phyloP scores from a whole-genome alignment of 2,113 vertebrate genomes.

The Hydrolagus affinis region DNA sequence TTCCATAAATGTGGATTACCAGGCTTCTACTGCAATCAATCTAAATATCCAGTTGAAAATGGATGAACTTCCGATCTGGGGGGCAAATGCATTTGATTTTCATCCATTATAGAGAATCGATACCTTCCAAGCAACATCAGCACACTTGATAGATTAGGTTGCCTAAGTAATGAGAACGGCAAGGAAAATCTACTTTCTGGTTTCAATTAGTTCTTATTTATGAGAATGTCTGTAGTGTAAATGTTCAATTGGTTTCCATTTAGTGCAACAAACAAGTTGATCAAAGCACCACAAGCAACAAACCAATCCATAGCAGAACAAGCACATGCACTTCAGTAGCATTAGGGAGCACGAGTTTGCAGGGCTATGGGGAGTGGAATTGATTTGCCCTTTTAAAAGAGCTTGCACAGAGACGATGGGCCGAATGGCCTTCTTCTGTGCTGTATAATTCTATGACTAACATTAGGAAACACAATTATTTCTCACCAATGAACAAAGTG shows the following conservation, averaged over 20 bases:
- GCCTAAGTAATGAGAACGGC: background rate
- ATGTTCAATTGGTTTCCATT: background rate
- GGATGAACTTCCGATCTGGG: too few relatives aligned
- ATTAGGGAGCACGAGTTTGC: background rate
- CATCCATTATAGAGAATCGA: too few relatives aligned
- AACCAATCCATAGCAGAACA: background rate
- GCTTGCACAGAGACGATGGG: background rate
- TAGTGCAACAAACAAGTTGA: background rate
- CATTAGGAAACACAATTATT: too few relatives aligned
- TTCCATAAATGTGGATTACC: too few relatives aligned
- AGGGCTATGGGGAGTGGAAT: background rate
- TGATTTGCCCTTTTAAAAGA: background rate
- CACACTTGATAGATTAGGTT: too few relatives aligned
- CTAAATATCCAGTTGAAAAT: too few relatives aligned
- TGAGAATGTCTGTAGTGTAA: background rate
- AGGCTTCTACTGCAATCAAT: too few relatives aligned
- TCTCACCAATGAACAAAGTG: too few relatives aligned
- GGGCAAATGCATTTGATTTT: too few relatives aligned
- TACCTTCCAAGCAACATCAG: too few relatives aligned
- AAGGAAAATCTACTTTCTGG: background rate
- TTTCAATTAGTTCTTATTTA: background rate
- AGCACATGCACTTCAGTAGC: too few relatives aligned
- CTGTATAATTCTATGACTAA: background rate
- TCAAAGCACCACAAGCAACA: background rate
- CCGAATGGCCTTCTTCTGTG: background rate